These are phyloP conservation scores for Melieria picta DNA, from an alignment of 2,888 invertebrate species.

Conservation along the genomic window DNA sequence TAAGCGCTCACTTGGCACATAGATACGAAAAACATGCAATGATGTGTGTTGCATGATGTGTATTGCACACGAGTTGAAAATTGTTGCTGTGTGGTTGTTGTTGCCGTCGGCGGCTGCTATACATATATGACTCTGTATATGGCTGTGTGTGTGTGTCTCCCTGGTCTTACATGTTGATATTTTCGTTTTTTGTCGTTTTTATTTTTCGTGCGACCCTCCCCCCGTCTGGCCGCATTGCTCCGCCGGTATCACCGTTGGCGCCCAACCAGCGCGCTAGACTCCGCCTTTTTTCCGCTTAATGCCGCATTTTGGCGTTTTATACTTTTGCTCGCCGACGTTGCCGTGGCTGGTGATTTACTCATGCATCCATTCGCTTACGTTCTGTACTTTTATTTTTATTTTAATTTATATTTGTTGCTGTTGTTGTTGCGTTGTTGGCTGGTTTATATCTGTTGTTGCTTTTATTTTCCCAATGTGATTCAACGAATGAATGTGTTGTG, in stretches of 20 bases:
- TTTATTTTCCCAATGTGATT: neutral
- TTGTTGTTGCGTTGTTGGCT: neutral
- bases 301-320: slow-evolving; percentile 43
- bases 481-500: slow-evolving; percentile 30
- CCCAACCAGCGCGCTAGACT: slow-evolving; percentile 58
- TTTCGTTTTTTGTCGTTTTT: slow-evolving; percentile 49
- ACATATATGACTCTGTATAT: slow-evolving; percentile 17
- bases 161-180: slow-evolving; percentile 41
- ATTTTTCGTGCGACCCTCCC: slow-evolving; percentile 36
- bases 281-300: slow-evolving; percentile 59
- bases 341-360: slow-evolving; percentile 31
- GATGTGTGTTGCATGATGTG: slow-evolving; percentile 31
- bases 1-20: slow-evolving; percentile 27
- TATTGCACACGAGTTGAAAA: slow-evolving; percentile 59
- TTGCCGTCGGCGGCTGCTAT: slow-evolving; percentile 19
- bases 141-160: slow-evolving; percentile 40
- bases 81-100: slow-evolving; percentile 22
- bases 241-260: slow-evolving; percentile 43
- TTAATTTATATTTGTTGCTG: neutral
- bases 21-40: slow-evolving; percentile 1
- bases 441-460: neutral
- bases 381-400: slow-evolving; percentile 2
- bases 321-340: slow-evolving; percentile 14
- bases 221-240: slow-evolving; percentile 10
- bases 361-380: slow-evolving; percentile 16